These are phyloP conservation scores for Parasteatoda lunata DNA, from an alignment of 2,888 invertebrate genomes.

Conservation along the genomic window DNA sequence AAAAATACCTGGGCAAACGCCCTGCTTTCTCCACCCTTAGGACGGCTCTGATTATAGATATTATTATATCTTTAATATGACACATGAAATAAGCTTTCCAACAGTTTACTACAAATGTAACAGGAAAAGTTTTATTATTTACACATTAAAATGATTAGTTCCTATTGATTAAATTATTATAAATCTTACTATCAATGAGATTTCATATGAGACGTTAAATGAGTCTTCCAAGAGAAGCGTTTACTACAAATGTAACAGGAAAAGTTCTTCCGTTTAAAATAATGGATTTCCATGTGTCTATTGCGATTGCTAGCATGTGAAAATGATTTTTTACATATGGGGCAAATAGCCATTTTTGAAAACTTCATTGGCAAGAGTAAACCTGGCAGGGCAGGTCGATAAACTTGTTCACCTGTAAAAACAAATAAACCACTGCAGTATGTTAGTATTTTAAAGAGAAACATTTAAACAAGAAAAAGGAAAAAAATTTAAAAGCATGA, in stretches of 20 bases:
- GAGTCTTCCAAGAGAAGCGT: constrained; percentile 51
- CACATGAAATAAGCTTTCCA: constrained; percentile 44
- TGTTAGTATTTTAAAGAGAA: too few species aligned
- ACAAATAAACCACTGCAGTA: too few species aligned
- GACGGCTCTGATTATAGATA: too few species aligned
- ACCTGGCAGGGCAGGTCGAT: background rate
- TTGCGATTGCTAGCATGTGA: constrained; percentile 30
- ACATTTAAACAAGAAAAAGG: too few species aligned
- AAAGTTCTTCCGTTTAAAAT: constrained; percentile 39
- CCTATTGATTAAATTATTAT: too few species aligned
- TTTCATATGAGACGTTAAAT: constrained; percentile 39
- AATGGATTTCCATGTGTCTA: constrained; percentile 61
- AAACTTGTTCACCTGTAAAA: background rate
- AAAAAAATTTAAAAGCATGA: too few species aligned
- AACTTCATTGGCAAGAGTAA: background rate
- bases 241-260: constrained; percentile 26
- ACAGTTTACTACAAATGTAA: constrained; percentile 18
- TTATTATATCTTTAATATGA: constrained; percentile 20
- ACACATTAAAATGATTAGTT: too few species aligned
- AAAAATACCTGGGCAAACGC: too few species aligned
- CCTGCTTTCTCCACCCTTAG: too few species aligned
- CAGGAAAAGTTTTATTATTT: constrained; percentile 44
- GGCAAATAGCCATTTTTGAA: constrained; percentile 11
- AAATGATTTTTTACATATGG: constrained; percentile 47
- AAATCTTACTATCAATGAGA: background rate